Percentiles rank a stretch among this genome's conserved stretches.
These are phyloP conservation scores for Pantherophis alleghaniensis DNA, from an alignment of 2,797 vertebrate species.

Conservation along the genomic window DNA sequence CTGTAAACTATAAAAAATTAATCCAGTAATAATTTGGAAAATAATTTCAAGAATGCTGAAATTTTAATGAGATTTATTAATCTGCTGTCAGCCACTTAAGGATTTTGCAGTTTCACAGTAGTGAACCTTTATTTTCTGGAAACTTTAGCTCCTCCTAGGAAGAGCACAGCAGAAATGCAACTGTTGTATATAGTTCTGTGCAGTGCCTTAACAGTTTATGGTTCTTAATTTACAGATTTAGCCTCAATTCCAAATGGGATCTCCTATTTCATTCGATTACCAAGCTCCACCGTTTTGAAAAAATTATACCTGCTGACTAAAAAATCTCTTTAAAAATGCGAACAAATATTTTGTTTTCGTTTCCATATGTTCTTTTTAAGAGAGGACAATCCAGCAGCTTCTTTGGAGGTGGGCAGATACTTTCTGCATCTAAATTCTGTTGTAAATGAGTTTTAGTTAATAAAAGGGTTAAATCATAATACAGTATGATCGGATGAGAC, in stretches of 20 bases:
- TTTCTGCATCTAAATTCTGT: background rate
- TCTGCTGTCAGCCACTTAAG: constrained; percentile 3
- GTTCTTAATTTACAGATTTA: constrained; percentile 26
- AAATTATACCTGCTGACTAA: background rate
- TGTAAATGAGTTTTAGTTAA: background rate
- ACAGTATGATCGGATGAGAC: background rate
- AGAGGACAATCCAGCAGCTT: background rate
- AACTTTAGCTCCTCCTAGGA: background rate
- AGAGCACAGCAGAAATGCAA: constrained; percentile 15
- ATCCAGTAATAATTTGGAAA: constrained; percentile 11
- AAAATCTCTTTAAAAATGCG: background rate
- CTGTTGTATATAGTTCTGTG: constrained; percentile 21
- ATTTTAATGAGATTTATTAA: constrained; percentile 20
- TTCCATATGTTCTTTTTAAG: background rate
- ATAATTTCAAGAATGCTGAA: constrained; percentile 26
- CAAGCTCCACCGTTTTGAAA: constrained; percentile 14
- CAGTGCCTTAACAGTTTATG: constrained; percentile 19
- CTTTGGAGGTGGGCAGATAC: background rate
- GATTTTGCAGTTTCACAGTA: constrained; percentile 27
- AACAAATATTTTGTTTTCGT: background rate
- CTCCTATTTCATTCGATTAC: constrained; percentile 30
- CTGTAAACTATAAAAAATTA: constrained; percentile 30
- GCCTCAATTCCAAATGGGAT: constrained; percentile 22
- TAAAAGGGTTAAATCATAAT: background rate
- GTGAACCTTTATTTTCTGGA: constrained; percentile 23